These are phyloP conservation scores for Rambutsinella grinnellia DNA, from an alignment of 2,888 invertebrate genomes.

Conservation along the genomic window DNA sequence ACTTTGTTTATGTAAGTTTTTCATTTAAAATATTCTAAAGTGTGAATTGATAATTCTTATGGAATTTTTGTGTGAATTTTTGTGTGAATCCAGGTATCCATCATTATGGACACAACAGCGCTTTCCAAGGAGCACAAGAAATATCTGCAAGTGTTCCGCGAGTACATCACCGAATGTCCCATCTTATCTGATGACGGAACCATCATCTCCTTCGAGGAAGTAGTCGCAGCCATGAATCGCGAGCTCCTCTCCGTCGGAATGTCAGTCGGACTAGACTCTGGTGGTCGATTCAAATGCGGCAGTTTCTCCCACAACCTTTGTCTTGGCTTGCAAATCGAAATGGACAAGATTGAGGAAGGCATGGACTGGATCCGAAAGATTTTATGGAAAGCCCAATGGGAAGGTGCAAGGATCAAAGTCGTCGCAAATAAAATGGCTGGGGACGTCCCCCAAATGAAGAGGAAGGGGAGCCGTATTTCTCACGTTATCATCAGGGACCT, in stretches of 20 bases:
- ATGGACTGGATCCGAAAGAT: slow-evolving; percentile 84
- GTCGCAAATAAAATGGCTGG: slow-evolving; percentile 86
- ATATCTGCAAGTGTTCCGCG: slow-evolving; percentile 82
- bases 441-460: slow-evolving; percentile 82
- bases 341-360: slow-evolving; percentile 80
- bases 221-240: slow-evolving; percentile 83
- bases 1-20: slow-evolving; percentile 88
- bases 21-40: too few relatives aligned
- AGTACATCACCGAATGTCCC: slow-evolving; percentile 83
- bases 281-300: slow-evolving; percentile 78
- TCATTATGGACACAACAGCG: slow-evolving; percentile 78
- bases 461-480: slow-evolving; percentile 80
- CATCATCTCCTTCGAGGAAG: slow-evolving; percentile 77
- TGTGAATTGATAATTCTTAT: not conserved
- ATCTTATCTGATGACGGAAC: slow-evolving; percentile 71
- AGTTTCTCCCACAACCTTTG: slow-evolving; percentile 78
- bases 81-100: slow-evolving; percentile 76
- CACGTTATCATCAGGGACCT: slow-evolving; percentile 75
- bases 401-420: slow-evolving; percentile 80
- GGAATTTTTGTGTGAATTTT: slow-evolving; percentile 8
- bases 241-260: slow-evolving; percentile 79
- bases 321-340: slow-evolving; percentile 81
- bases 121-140: slow-evolving; percentile 75
- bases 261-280: slow-evolving; percentile 76
- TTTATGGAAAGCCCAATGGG: slow-evolving; percentile 79